phyloP scores from a whole-genome alignment of 2,113 vertebrate genomes.

The Notiomystis cincta region DNA sequence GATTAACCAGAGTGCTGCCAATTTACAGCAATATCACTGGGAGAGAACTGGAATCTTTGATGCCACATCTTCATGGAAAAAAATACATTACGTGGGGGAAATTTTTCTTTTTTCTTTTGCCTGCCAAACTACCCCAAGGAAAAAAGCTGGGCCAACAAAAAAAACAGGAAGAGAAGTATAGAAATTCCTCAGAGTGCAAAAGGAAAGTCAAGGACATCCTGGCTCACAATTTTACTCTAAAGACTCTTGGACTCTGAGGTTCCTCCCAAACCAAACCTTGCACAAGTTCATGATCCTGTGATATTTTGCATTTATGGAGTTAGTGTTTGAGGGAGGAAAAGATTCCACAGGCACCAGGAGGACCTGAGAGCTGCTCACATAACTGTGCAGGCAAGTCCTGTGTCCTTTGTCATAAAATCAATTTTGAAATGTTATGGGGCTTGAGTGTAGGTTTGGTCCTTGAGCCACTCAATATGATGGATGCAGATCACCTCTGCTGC shows the following conservation, averaged over 20 bases:
- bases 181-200: background rate
- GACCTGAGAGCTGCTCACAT: background rate
- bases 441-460: background rate
- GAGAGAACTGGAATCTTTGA: background rate
- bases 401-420: background rate
- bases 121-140: background rate
- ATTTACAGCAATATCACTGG: background rate
- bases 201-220: background rate
- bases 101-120: background rate
- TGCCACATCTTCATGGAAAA: background rate
- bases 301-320: background rate
- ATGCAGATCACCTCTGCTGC: background rate
- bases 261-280: background rate
- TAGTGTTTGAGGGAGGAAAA: background rate
- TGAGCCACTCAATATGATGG: background rate
- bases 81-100: fast-evolving
- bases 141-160: background rate
- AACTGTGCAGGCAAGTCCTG: background rate
- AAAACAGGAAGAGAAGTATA: background rate
- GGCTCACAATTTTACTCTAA: background rate
- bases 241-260: background rate
- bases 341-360: background rate
- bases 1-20: background rate
- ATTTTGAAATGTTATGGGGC: background rate
- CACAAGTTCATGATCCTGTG: background rate